A percentile compares a stretch with the other conserved stretches of the same genome.
Evolutionary conservation across 2,797 vertebrate species (phyloP).

Genomic region (Anguilla marmorata): DNA sequence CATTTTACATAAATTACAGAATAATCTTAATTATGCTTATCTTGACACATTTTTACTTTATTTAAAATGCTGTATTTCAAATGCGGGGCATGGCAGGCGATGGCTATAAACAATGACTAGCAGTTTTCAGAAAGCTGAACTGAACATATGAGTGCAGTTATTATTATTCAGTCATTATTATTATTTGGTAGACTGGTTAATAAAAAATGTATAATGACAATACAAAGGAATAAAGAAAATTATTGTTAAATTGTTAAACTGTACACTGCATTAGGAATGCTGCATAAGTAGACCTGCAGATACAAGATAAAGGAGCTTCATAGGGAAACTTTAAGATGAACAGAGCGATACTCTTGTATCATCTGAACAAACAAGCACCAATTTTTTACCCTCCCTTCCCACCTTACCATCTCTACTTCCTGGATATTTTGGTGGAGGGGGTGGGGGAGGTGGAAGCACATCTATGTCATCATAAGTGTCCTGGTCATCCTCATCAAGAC

Average conservation of each 20-base stretch:
- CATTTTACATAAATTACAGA: neutral
- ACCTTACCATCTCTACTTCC: slow-evolving; percentile 20
- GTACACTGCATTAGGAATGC: neutral
- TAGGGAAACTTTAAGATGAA: neutral
- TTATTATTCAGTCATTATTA: neutral
- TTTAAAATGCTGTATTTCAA: neutral
- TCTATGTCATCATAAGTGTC: slow-evolving; percentile 57
- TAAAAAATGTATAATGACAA: neutral
- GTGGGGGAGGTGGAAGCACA: slow-evolving; percentile 31
- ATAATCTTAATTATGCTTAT: neutral
- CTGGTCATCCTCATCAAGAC: slow-evolving; percentile 33
- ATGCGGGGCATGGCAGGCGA: neutral
- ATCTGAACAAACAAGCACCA: neutral
- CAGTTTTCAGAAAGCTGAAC: neutral
- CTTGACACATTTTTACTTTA: neutral
- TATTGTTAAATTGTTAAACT: neutral
- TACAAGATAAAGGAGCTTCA: neutral
- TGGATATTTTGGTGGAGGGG: slow-evolving; percentile 11
- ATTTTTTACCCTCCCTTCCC: neutral
- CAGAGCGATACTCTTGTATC: neutral
- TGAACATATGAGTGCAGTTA: neutral
- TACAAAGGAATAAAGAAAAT: no score
- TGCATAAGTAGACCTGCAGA: neutral
- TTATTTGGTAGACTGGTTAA: neutral
- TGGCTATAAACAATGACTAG: neutral